phyloP scores from a whole-genome alignment of 1,140 invertebrate genomes.

The Achatina immaculata region DNA sequence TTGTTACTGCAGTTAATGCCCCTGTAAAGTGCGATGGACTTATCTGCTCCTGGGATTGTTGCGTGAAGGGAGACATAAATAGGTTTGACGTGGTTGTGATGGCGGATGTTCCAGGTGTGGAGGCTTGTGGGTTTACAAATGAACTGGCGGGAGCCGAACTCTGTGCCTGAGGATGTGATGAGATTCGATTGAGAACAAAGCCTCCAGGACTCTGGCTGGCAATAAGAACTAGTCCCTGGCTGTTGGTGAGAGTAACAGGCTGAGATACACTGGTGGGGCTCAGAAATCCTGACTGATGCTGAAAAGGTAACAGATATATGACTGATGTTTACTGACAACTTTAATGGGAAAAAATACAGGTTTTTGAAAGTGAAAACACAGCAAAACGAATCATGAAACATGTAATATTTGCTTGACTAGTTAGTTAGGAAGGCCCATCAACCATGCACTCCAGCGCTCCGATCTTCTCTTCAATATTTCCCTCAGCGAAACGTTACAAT shows the following conservation, averaged over 20 bases:
- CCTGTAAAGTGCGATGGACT: background rate
- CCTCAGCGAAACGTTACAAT: too few species aligned
- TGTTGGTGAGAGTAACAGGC: background rate
- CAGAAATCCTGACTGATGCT: slow-evolving; percentile 39
- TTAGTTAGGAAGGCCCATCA: too few species aligned
- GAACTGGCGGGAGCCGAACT: background rate
- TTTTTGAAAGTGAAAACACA: too few species aligned
- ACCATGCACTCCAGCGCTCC: too few species aligned
- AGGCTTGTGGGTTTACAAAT: background rate
- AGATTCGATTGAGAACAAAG: slow-evolving; percentile 43
- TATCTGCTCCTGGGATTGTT: background rate
- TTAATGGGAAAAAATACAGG: too few species aligned
- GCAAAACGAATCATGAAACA: too few species aligned
- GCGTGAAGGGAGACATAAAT: background rate
- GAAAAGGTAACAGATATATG: too few species aligned
- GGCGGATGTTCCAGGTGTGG: background rate
- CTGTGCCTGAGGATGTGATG: slow-evolving; percentile 6
- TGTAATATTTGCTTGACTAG: too few species aligned
- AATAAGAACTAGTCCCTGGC: slow-evolving; percentile 39
- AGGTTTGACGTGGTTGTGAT: background rate
- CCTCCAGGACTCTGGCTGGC: slow-evolving; percentile 38
- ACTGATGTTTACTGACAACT: too few species aligned
- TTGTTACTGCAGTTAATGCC: background rate
- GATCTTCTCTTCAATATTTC: too few species aligned
- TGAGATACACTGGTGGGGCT: slow-evolving; percentile 35